These are phyloP conservation scores for Diaprepes abbreviatus DNA, from an alignment of 2,888 invertebrate genomes.

Conservation along the genomic window DNA sequence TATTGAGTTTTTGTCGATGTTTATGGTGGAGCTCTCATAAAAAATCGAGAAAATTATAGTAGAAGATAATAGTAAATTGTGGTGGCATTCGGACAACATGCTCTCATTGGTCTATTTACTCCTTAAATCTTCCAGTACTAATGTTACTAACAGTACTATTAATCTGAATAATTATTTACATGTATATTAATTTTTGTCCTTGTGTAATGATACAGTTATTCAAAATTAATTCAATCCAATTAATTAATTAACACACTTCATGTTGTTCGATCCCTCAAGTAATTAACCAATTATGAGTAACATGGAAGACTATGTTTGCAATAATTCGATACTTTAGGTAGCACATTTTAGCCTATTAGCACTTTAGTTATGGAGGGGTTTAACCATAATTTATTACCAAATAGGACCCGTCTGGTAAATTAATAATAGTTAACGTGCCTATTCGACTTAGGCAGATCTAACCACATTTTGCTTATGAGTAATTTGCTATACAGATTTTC, in stretches of 20 bases:
- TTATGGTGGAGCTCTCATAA: no score
- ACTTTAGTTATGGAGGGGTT: slow-evolving; percentile 4
- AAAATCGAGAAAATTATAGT: no score
- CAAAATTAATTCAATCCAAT: no score
- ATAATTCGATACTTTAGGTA: background rate
- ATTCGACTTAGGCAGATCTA: background rate
- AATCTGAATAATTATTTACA: no score
- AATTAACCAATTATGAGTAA: slow-evolving; percentile 1
- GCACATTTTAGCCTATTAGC: slow-evolving; percentile 1
- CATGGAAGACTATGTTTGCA: background rate
- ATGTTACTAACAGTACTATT: no score
- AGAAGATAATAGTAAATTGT: no score
- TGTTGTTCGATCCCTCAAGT: background rate
- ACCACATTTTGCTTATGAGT: background rate
- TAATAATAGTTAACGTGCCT: background rate
- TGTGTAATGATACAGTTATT: no score
- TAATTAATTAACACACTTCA: background rate
- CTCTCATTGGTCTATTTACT: no score
- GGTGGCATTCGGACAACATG: no score
- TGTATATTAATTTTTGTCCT: no score
- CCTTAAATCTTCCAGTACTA: no score
- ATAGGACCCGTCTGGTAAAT: slow-evolving; percentile 5
- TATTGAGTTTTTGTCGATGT: no score
- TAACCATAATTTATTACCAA: slow-evolving; percentile 4
- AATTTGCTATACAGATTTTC: background rate